Base-by-base conservation (phyloP, 2,888 invertebrate species). In the Clunio marinus region DNA sequence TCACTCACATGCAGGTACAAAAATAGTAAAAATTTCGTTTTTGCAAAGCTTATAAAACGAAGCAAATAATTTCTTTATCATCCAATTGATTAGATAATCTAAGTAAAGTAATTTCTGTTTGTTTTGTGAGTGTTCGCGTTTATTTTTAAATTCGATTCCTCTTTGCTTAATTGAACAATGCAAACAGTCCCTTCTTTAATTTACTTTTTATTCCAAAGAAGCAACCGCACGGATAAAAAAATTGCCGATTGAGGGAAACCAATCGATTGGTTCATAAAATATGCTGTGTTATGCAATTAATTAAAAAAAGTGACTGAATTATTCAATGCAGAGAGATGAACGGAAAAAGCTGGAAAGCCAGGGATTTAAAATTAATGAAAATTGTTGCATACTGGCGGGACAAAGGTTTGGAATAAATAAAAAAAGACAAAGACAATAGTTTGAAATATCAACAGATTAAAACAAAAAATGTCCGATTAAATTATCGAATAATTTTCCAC, bases 221-320 rank as follows among this genome's bases (percentile, higher is more conserved):
- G n/a, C n/a, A n/a, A n/a, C n/a, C 41, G n/a, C 41, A 41, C 10
- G n/a, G 15, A 41, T 8, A 32, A 5, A 41, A 41, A 41, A 13
- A 10, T 41, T n/a, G 41, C 10, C 41, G 41, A 22, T 20, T 17
- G 20, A 51, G 8, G 8, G 32, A 4, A 32, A 35, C 60, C 60
- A 63, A 63, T 63, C 45, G 46, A 46, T 63, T 63, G 45, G 46
- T 41, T 41, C 8, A 45, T 37, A 63, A 63, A 63, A 63, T 20
- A 60, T 60, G 60, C 41, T 35, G 60, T 35, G 60, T 60, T 60
- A 63, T 63, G 63, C 63, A 63, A 63, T 46, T 63, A 63, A 62
- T 62, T 62, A 62, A 62, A 62, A n/a, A 62, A 27, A 62, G 41
- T 62, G 62, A 62, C 62, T 62, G 62, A 59, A 59, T 59, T 32